Percentiles rank a stretch among this genome's conserved stretches.
Evolutionary conservation across 2,888 invertebrate species (phyloP).

Genomic region (Ochropacha duplaris): DNA sequence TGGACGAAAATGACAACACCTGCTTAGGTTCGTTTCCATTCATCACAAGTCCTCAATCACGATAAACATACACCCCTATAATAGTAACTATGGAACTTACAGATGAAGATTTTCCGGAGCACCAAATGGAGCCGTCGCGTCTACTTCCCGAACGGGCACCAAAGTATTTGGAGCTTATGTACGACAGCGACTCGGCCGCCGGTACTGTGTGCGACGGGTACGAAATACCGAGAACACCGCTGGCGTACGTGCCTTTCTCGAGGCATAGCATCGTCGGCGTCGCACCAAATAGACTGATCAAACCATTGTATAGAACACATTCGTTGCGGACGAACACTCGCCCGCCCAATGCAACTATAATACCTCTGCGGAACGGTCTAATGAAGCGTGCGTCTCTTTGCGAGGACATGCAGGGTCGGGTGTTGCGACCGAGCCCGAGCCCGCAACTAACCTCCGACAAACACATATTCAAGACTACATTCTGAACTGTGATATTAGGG

Average conservation of each 20-base stretch:
- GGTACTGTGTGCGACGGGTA: conserved; percentile 82
- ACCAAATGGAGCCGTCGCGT: conserved; percentile 71
- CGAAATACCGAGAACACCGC: conserved; percentile 82
- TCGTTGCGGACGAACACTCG: conserved; percentile 57
- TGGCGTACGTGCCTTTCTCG: conserved; percentile 54
- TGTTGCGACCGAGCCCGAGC: conserved; percentile 28
- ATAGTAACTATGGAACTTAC: conserved; percentile 12
- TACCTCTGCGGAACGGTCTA: conserved; percentile 65
- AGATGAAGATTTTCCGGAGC: conserved; percentile 71
- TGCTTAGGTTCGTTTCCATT: conserved; percentile 74
- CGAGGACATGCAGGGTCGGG: conserved; percentile 41
- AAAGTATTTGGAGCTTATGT: conserved; percentile 86
- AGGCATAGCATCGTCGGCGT: conserved; percentile 73
- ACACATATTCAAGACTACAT: conserved; percentile 71
- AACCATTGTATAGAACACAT: conserved; percentile 58
- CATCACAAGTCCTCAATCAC: not conserved
- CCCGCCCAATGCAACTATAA: conserved; percentile 72
- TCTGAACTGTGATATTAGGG: conserved; percentile 77
- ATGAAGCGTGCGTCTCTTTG: conserved; percentile 67
- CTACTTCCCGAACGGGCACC: conserved; percentile 71
- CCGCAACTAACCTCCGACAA: conserved; percentile 45
- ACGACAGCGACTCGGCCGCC: conserved; percentile 78
- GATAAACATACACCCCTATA: not conserved
- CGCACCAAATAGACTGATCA: conserved; percentile 64
- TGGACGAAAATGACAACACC: conserved; percentile 88